Evolutionary conservation across 2,888 invertebrate genomes (phyloP).

Genomic region (Ochropleura plecta): DNA sequence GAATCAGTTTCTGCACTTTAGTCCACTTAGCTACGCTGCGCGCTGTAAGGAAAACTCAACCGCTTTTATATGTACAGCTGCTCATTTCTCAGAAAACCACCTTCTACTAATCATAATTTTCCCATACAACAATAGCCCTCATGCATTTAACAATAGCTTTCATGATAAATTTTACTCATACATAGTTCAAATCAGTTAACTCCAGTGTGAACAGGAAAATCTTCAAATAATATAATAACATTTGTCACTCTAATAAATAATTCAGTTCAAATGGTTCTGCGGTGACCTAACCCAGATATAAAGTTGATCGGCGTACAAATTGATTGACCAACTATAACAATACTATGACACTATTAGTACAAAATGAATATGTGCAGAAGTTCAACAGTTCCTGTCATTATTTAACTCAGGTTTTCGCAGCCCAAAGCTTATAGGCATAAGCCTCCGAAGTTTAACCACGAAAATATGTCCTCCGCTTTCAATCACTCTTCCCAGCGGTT

Average conservation of each 20-base stretch:
- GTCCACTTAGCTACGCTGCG: too few species aligned
- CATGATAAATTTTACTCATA: conserved; percentile 34
- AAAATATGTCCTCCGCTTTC: neutral
- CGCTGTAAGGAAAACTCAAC: conserved; percentile 20
- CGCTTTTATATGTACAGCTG: neutral
- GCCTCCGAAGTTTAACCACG: neutral
- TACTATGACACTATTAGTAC: conserved; percentile 47
- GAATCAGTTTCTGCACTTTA: neutral
- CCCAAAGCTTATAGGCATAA: neutral
- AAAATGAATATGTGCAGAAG: conserved; percentile 6
- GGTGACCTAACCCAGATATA: conserved; percentile 76
- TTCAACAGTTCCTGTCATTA: neutral
- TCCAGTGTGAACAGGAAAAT: conserved; percentile 65
- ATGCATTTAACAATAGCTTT: conserved; percentile 34
- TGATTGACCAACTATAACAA: conserved; percentile 64
- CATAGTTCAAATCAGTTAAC: neutral
- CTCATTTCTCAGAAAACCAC: neutral
- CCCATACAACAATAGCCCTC: conserved; percentile 3
- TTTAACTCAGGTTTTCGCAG: neutral
- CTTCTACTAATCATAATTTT: conserved; percentile 1
- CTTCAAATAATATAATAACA: conserved; percentile 56
- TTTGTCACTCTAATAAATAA: conserved; percentile 73
- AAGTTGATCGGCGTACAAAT: conserved; percentile 71
- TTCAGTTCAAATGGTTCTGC: conserved; percentile 68
- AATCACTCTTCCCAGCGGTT: neutral